Percentiles rank a stretch among this genome's conserved stretches.
Conservation (phyloP, 2,797 vertebrate species). For the Gymnothorax javanicus region DNA sequence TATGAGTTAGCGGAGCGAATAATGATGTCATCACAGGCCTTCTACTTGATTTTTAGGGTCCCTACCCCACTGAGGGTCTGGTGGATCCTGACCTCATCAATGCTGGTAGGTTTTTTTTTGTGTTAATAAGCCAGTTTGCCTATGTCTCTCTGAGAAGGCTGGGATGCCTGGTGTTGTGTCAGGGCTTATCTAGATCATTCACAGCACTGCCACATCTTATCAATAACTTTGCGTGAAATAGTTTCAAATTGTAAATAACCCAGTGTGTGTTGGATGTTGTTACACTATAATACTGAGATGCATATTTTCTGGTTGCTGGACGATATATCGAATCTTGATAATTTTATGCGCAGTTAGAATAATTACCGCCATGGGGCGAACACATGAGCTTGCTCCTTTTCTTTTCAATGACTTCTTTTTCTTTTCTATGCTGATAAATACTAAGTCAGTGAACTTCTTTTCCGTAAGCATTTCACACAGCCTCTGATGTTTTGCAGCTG, state of each 20-base stretch:
- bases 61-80: constrained; percentile 77
- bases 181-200: neutral
- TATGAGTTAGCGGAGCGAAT: neutral
- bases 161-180: neutral
- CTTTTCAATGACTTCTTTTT: no score
- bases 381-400: no score
- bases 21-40: neutral
- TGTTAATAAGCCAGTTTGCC: neutral
- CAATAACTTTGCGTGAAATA: neutral
- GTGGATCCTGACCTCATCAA: constrained; percentile 85
- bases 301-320: neutral
- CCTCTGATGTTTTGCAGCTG: no score
- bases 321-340: no score
- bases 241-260: neutral
- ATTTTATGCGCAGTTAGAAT: no score
- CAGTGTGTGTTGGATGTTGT: neutral
- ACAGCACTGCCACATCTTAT: neutral
- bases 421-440: no score
- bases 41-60: constrained; percentile 66
- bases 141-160: neutral
- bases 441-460: no score
- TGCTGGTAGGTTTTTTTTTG: constrained; percentile 69
- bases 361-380: no score
- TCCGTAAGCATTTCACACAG: no score
- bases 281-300: neutral